These are phyloP conservation scores for Noctua comes DNA, from an alignment of 2,888 invertebrate genomes.

Conservation along the genomic window DNA sequence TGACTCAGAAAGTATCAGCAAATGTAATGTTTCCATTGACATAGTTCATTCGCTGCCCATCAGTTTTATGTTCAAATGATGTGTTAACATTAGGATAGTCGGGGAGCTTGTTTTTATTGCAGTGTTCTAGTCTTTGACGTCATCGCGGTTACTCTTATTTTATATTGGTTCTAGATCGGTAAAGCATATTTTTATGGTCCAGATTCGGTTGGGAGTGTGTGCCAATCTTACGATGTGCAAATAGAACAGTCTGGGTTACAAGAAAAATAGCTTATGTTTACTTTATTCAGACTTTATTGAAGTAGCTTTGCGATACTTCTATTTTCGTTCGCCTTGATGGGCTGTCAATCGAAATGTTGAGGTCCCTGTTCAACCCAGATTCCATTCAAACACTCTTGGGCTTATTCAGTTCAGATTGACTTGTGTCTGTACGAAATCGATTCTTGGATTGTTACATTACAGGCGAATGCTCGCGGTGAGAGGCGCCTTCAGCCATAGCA, in stretches of 20 bases:
- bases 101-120: conserved; percentile 55
- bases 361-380: background rate
- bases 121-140: conserved; percentile 58
- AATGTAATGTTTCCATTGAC: conserved; percentile 47
- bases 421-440: background rate
- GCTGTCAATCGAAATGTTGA: background rate
- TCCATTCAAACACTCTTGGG: background rate
- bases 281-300: conserved; percentile 15
- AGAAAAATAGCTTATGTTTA: conserved; percentile 33
- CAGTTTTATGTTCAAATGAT: conserved; percentile 54
- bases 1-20: conserved; percentile 42
- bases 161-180: conserved; percentile 44
- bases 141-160: conserved; percentile 49
- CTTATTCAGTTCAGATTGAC: background rate
- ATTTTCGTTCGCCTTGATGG: conserved; percentile 5
- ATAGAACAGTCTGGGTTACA: conserved; percentile 28
- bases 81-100: conserved; percentile 42
- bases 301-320: background rate
- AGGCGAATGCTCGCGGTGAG: background rate
- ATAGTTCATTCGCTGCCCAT: conserved; percentile 58
- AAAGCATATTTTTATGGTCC: conserved; percentile 58
- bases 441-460: background rate
- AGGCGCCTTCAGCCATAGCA: background rate
- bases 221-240: conserved; percentile 36
- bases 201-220: conserved; percentile 29